These are phyloP conservation scores for Muricea muricata DNA, from an alignment of 92 coral and sea anemone genomes.

Conservation along the genomic window DNA sequence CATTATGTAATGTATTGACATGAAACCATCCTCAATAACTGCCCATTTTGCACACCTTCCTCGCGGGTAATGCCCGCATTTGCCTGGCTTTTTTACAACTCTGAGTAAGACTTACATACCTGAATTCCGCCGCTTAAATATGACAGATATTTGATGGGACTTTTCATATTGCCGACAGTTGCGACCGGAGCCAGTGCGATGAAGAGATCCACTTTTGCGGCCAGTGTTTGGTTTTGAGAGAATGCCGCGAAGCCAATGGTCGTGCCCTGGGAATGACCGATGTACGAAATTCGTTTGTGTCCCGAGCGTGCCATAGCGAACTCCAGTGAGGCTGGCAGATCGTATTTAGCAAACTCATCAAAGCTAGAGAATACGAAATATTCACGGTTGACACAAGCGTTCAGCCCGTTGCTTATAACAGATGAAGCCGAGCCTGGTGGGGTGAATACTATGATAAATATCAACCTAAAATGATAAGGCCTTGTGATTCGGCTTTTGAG, in stretches of 20 bases:
- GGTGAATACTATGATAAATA: too few relatives aligned
- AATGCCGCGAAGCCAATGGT: slow-evolving; percentile 87
- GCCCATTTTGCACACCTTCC: too few relatives aligned
- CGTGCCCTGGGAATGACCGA: slow-evolving; percentile 94
- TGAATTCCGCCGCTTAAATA: slow-evolving; percentile 73
- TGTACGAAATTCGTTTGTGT: slow-evolving; percentile 72
- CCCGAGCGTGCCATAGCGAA: slow-evolving; percentile 68
- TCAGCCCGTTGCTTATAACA: too few relatives aligned
- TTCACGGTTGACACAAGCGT: too few relatives aligned
- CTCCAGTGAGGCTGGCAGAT: slow-evolving; percentile 90
- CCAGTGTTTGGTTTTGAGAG: slow-evolving; percentile 79
- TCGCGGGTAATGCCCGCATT: too few relatives aligned
- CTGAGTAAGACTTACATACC: too few relatives aligned
- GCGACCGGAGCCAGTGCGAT: slow-evolving; percentile 91
- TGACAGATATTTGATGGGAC: slow-evolving; percentile 75
- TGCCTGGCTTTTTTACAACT: too few relatives aligned
- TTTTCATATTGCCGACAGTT: slow-evolving; percentile 67
- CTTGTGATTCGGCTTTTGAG: too few relatives aligned
- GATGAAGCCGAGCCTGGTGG: too few relatives aligned
- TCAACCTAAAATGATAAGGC: too few relatives aligned
- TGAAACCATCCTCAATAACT: too few relatives aligned
- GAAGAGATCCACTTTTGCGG: slow-evolving; percentile 75
- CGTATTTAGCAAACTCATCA: slow-evolving; percentile 90
- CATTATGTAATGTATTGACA: too few relatives aligned
- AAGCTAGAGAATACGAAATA: slow-evolving; percentile 63